Percentiles rank a stretch among this genome's conserved stretches.
Conservation (phyloP, 2,888 invertebrate genomes). For the Nasonia oneida region DNA sequence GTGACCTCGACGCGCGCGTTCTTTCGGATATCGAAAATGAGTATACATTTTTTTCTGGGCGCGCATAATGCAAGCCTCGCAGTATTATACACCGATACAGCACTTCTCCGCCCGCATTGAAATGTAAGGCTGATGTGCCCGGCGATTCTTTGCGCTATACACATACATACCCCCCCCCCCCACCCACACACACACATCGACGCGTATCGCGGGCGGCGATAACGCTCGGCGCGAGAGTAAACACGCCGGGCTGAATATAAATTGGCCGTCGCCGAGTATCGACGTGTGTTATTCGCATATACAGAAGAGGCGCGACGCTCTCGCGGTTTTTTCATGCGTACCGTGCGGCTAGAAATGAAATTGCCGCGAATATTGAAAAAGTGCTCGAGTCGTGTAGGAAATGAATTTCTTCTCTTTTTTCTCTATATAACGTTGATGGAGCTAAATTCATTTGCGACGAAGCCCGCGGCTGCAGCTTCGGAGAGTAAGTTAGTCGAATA, state of each 20-base stretch:
- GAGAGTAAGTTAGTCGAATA: no score
- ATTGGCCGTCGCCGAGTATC: slow-evolving; percentile 38
- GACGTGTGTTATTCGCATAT: slow-evolving; percentile 36
- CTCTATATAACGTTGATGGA: not conserved
- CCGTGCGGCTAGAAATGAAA: slow-evolving; percentile 31
- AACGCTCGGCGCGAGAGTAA: slow-evolving; percentile 45
- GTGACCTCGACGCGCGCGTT: not conserved
- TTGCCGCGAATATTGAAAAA: slow-evolving; percentile 53
- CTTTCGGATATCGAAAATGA: slow-evolving; percentile 9
- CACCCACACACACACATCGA: not conserved
- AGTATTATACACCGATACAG: slow-evolving; percentile 16
- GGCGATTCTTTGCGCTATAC: not conserved
- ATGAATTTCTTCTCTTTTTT: not conserved
- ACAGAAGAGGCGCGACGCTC: not conserved
- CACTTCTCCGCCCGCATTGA: slow-evolving; percentile 30
- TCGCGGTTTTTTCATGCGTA: not conserved
- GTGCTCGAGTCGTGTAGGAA: not conserved
- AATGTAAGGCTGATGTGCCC: slow-evolving; percentile 38
- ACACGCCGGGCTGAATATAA: slow-evolving; percentile 53
- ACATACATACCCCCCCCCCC: not conserved
- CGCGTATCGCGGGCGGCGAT: slow-evolving; percentile 11
- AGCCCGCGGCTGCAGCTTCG: not conserved
- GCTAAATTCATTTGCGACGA: not conserved
- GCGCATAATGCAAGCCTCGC: slow-evolving; percentile 11
- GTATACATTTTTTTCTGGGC: not conserved